A percentile compares a stretch with the other conserved stretches of the same genome.
Evolutionary conservation across 2,113 vertebrate species (phyloP).

Genomic region (Apaloderma vittatum): DNA sequence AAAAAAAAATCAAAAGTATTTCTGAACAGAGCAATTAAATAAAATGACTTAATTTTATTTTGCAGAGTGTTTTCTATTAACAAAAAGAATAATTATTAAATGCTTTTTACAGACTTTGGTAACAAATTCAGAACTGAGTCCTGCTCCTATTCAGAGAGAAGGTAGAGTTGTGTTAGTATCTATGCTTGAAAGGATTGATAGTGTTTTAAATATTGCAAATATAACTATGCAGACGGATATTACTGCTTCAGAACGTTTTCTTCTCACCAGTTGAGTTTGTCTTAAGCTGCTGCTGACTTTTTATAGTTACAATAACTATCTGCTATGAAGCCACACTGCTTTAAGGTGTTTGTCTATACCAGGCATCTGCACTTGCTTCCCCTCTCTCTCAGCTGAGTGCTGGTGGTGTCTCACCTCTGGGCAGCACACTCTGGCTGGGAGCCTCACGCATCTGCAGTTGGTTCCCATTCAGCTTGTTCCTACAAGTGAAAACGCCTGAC

Average conservation of each 20-base stretch:
- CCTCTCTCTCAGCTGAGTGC: neutral
- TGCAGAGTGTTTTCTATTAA: neutral
- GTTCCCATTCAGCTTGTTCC: neutral
- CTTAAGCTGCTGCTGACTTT: neutral
- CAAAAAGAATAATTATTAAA: neutral
- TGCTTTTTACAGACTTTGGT: neutral
- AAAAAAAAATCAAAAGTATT: neutral
- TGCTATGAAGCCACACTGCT: neutral
- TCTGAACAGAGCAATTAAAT: neutral
- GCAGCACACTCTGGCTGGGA: rapidly evolving
- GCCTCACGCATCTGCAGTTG: neutral
- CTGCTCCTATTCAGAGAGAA: neutral
- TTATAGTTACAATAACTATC: neutral
- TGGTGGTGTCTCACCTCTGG: neutral
- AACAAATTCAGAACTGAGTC: neutral
- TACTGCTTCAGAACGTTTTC: neutral
- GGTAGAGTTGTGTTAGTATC: rapidly evolving
- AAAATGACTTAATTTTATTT: neutral
- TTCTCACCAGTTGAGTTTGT: neutral
- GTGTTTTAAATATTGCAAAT: neutral
- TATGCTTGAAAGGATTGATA: neutral
- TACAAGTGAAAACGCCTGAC: neutral
- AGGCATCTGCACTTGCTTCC: neutral
- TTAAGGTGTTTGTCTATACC: neutral
- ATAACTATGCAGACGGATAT: neutral